Base-by-base conservation (phyloP, 2,888 invertebrate species). In the Eupithecia exiguata region DNA sequence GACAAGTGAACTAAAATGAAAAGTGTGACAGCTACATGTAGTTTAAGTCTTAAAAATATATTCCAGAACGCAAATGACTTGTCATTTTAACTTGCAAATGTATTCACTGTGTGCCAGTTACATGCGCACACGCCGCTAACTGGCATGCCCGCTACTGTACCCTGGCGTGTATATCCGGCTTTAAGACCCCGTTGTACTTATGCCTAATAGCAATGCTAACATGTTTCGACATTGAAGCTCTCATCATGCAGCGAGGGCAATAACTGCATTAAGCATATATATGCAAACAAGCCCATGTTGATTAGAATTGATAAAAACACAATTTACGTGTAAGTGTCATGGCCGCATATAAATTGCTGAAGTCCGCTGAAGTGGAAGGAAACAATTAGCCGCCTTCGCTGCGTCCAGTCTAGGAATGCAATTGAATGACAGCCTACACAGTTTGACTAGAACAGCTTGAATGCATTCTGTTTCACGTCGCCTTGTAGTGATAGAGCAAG, bases 341-440 rank as follows among this genome's bases (percentile, higher is more conserved):
- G 61, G 69, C 67, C 68, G 74, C 68, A 67, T 71, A 72, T 70
- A 75, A 75, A 75, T 75, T 72, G 72, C 68, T 70, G 70, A 70
- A 72, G 53, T 68, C 63, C 65, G 68, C 38, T 58, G 68, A 69
- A 69, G 69, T 69, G 70, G 73, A 73, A 74, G 73, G 71, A 74
- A 76, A 63, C 69, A 71, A 74, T 76, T 76, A 69, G 67, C 69
- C 76, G 68, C 74, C 71, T 74, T 69, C 67, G 69, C 67, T 67
- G 67, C 66, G 69, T 62, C 69, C 62, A 68, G 71, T 71, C 74
- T 76, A 71, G 69, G 76, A 74, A 72, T 76, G 74, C 70, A 74
- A 74, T 74, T 72, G 71, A 74, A 76, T 49, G 68, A 70, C 74
- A 70, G 68, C 30, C 46, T 35, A 65, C 63, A 70, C 30, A 70